Conservation (phyloP, 2,797 vertebrate genomes). For the Bovichtus variegatus region DNA sequence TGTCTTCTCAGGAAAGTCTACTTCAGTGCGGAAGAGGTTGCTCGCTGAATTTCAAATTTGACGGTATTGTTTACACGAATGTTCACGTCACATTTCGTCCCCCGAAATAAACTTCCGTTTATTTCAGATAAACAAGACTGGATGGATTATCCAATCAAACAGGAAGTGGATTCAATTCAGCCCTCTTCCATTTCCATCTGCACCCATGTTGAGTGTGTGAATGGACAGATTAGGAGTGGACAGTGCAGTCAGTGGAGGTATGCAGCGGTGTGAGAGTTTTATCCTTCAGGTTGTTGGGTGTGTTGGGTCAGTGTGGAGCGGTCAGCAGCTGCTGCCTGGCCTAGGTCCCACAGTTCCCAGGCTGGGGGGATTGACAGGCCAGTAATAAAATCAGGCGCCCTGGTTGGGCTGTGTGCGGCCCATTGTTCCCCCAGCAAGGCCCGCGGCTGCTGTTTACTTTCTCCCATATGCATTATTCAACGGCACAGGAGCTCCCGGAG, state of each 20-base stretch:
- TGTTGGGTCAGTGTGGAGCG: slow-evolving; percentile 92
- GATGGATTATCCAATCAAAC: slow-evolving; percentile 26
- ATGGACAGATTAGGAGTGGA: slow-evolving; percentile 61
- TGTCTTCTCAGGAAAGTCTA: background rate
- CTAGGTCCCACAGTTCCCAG: slow-evolving; percentile 97
- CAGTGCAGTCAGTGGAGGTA: slow-evolving; percentile 68
- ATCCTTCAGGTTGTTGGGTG: slow-evolving; percentile 73
- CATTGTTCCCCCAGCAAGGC: slow-evolving; percentile 97
- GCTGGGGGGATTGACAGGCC: slow-evolving; percentile 98
- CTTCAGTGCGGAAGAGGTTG: background rate
- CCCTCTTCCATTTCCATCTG: slow-evolving; percentile 15
- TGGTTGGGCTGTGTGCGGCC: slow-evolving; percentile 94
- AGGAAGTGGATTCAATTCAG: slow-evolving; percentile 63
- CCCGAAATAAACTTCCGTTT: slow-evolving; percentile 23
- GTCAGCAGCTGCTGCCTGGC: slow-evolving; percentile 99
- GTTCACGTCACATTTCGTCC: slow-evolving; percentile 8
- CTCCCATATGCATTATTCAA: slow-evolving; percentile 99
- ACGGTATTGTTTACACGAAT: background rate
- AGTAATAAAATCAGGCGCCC: slow-evolving; percentile 99
- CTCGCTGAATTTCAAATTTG: background rate
- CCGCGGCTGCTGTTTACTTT: slow-evolving; percentile 99
- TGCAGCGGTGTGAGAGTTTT: slow-evolving; percentile 70
- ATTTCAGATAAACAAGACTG: slow-evolving; percentile 12
- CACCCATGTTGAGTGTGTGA: slow-evolving; percentile 44
- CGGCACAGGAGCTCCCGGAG: slow-evolving; percentile 98